These are phyloP conservation scores for Aricia agestis DNA, from an alignment of 1,140 invertebrate species.

Conservation along the genomic window DNA sequence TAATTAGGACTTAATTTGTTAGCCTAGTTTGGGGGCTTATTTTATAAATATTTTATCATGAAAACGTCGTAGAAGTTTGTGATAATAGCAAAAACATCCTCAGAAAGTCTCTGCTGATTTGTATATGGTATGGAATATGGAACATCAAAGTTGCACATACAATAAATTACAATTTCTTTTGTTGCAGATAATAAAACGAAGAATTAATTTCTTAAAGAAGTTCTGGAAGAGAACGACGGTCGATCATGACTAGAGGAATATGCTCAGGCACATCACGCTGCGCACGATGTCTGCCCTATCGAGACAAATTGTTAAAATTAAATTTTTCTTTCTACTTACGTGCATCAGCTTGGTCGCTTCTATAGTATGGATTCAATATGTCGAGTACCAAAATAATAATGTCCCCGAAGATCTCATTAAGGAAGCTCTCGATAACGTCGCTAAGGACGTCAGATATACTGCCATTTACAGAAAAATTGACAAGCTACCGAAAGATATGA, in stretches of 20 bases:
- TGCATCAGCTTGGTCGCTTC: conserved; percentile 37
- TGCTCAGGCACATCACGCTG: background rate
- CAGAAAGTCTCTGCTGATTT: too few relatives aligned
- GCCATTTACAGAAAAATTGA: conserved; percentile 43
- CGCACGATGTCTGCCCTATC: background rate
- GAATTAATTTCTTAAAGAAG: background rate
- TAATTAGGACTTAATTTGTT: background rate
- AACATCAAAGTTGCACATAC: too few relatives aligned
- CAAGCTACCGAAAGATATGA: conserved; percentile 38
- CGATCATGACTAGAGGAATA: conserved; percentile 2
- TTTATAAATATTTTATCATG: too few relatives aligned
- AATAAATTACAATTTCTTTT: background rate
- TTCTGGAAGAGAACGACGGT: background rate
- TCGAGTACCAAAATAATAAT: conserved; percentile 21
- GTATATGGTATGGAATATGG: too few relatives aligned
- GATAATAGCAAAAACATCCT: too few relatives aligned
- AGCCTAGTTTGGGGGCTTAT: background rate
- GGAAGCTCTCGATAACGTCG: conserved; percentile 46
- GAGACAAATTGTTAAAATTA: background rate
- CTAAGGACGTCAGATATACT: conserved; percentile 37
- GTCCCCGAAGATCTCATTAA: conserved; percentile 32
- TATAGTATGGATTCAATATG: conserved; percentile 35
- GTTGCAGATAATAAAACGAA: background rate
- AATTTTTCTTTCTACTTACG: conserved; percentile 30
- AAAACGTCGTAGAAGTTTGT: background rate